Percentiles rank a stretch among this genome's conserved stretches.
Evolutionary conservation across 1,140 invertebrate genomes (phyloP).

Genomic region (Cherax destructor): DNA sequence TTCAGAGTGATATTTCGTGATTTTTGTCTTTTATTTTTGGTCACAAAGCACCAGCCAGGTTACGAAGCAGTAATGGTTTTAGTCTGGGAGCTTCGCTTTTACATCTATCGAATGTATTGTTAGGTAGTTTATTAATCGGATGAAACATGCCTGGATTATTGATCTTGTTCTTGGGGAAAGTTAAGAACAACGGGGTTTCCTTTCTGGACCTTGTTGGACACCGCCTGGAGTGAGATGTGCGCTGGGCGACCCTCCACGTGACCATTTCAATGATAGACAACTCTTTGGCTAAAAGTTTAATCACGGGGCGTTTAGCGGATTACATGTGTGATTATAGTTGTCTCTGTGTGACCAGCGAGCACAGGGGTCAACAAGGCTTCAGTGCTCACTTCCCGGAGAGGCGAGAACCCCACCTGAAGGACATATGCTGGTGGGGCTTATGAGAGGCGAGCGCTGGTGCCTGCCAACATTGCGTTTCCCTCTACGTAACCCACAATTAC

Average conservation of each 20-base stretch:
- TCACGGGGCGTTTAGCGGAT: conserved; percentile 61
- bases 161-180: not conserved
- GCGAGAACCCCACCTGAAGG: conserved; percentile 22
- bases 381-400: conserved; percentile 1
- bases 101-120: not conserved
- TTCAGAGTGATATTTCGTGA: conserved; percentile 39
- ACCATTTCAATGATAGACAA: conserved; percentile 57
- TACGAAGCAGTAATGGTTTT: not conserved
- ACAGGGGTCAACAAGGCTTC: conserved; percentile 7
- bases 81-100: not conserved
- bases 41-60: not conserved
- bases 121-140: not conserved
- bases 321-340: conserved; percentile 68
- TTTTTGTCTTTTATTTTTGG: not conserved
- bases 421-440: not conserved
- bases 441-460: not conserved
- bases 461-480: conserved; percentile 7
- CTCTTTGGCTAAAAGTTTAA: conserved; percentile 61
- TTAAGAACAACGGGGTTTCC: conserved; percentile 32
- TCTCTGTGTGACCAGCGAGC: conserved; percentile 61
- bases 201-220: not conserved
- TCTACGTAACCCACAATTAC: conserved; percentile 55
- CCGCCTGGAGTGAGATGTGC: conserved; percentile 41
- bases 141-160: not conserved
- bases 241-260: conserved; percentile 13